Base-by-base conservation (phyloP, 2,797 vertebrate species). In the Dicrostonyx torquatus region DNA sequence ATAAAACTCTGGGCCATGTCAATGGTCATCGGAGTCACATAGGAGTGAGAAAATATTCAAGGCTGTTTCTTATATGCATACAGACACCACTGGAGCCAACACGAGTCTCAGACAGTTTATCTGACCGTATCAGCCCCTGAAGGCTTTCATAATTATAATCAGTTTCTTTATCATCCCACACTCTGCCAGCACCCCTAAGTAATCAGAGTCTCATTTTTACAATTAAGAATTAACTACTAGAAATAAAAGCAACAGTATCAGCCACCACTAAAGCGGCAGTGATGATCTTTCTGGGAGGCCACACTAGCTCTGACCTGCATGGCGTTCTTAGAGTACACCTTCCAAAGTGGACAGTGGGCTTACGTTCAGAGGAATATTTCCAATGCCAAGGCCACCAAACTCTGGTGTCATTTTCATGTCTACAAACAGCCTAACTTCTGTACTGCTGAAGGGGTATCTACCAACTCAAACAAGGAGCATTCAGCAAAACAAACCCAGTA, bases 81-180 rank as follows among this genome's bases (percentile, higher is more conserved):
- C 8, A 91, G 89, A 77, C 26, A 53, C 31, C 2, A 5, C 40
- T 78, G 73, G 60, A 76, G 50, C 37, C 4, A 60, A 53, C 80
- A 73, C 0, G 3, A 75, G 80, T 6, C 72, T 64, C 53, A 68
- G 66, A 70, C 79, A 87, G 48, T 58, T 8, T 43, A 40, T 80
- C 29, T 87, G 93, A 66, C 50, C 22, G 20, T n/a, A 31, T 83
- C 66, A 50, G 78, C 75, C 48, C 64, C 85, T 90, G 64, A 90
- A 87, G 86, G 58, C 94, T 85, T 94, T 96, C 87, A 95, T 86
- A 82, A 89, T 75, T 95, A 78, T 76, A 91, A 89, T 93, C 45
- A 6, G 76, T 91, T 94, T 95, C 82, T 91, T 95, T 66, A 78
- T 94, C 45, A 66, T 62, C 75, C 75, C 88, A 93, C 62, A 45